Evolutionary conservation across 2,888 invertebrate species (phyloP).

Genomic region (Entomobrya multifasciata): DNA sequence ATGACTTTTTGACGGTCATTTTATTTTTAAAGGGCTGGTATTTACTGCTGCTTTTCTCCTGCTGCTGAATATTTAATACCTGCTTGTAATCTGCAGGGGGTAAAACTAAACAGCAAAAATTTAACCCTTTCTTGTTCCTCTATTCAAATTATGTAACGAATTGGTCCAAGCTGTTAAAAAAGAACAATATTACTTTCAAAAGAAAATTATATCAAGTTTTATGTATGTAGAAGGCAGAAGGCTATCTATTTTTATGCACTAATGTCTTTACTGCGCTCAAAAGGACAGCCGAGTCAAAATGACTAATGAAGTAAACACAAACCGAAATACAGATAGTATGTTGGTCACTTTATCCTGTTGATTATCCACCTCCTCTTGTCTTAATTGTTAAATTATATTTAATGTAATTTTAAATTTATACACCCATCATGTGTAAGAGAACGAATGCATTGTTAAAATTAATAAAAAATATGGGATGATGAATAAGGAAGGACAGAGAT

Average conservation of each 20-base stretch:
- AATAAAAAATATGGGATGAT: conserved; percentile 8
- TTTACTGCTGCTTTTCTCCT: conserved; percentile 11
- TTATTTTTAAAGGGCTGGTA: conserved; percentile 21
- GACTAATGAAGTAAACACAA: conserved; percentile 75
- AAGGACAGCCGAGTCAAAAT: conserved; percentile 67
- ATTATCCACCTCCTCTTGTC: conserved; percentile 39
- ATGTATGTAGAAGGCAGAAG: not conserved
- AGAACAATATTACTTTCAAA: conserved; percentile 47
- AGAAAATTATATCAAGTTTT: conserved; percentile 1
- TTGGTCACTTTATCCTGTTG: conserved; percentile 70
- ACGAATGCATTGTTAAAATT: conserved; percentile 20
- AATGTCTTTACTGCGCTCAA: conserved; percentile 26
- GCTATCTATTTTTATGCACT: not conserved
- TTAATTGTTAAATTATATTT: conserved; percentile 77
- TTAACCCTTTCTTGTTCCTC: not conserved
- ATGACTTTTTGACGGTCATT: conserved; percentile 37
- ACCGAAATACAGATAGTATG: not conserved
- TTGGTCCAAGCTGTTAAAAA: conserved; percentile 32
- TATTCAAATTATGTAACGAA: conserved; percentile 45
- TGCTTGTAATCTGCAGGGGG: conserved; percentile 48
- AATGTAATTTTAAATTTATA: conserved; percentile 24
- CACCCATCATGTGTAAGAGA: conserved; percentile 5
- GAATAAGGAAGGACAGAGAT: conserved; percentile 42
- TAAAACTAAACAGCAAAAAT: conserved; percentile 25
- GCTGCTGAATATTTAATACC: conserved; percentile 55